phyloP scores from a whole-genome alignment of 2,797 vertebrate species.

The Taeniopygia guttata region DNA sequence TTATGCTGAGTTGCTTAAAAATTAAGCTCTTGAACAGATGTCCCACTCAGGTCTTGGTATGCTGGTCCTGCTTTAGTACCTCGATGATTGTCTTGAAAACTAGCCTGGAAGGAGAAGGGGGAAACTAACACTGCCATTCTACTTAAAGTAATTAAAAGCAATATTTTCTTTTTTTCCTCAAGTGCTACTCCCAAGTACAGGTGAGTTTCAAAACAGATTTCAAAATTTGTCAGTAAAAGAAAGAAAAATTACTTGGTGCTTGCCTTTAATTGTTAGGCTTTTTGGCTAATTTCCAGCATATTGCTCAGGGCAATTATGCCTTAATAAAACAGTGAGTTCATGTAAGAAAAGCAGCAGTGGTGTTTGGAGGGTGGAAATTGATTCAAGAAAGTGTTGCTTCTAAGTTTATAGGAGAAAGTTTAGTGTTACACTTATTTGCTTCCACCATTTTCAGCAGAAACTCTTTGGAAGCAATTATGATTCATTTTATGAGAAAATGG shows the following conservation, averaged over 20 bases:
- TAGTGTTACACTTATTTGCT: constrained; percentile 70
- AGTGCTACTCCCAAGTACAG: constrained; percentile 59
- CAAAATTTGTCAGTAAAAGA: constrained; percentile 48
- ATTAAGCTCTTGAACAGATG: background rate
- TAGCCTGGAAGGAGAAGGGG: background rate
- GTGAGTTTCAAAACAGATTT: constrained; percentile 51
- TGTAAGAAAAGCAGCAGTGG: constrained; percentile 60
- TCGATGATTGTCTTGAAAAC: background rate
- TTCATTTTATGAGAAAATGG: constrained; percentile 73
- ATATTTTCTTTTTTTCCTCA: constrained; percentile 57
- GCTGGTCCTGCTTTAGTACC: constrained; percentile 15
- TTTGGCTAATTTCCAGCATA: constrained; percentile 73
- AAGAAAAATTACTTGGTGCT: constrained; percentile 69
- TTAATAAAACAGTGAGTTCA: constrained; percentile 71
- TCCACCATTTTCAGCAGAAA: constrained; percentile 72
- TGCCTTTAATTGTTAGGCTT: constrained; percentile 68
- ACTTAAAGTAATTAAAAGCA: constrained; percentile 44
- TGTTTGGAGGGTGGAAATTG: constrained; percentile 68
- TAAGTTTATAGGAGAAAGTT: constrained; percentile 74
- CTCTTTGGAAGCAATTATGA: constrained; percentile 69
- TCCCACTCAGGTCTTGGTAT: background rate
- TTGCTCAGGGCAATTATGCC: constrained; percentile 69
- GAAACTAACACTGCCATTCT: constrained; percentile 44
- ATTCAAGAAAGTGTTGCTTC: constrained; percentile 71
- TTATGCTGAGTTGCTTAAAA: background rate